These are phyloP conservation scores for Diacarnus erythraeanus DNA, from an alignment of 37 sponge, comb jelly and placozoan genomes.

Conservation along the genomic window DNA sequence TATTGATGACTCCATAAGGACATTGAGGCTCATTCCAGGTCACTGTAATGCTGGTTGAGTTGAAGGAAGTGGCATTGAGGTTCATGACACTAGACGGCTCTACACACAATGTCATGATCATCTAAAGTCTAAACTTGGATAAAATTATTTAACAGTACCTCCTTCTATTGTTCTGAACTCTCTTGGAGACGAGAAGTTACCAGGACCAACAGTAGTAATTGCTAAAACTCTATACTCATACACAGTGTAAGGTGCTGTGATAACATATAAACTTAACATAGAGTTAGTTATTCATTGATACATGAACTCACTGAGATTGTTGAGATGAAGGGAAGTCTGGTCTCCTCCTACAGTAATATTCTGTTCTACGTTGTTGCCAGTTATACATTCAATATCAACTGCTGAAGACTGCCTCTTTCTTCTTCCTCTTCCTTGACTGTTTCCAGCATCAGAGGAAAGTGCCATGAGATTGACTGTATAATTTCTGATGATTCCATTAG, in stretches of 20 bases:
- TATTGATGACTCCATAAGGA: constrained; percentile 32
- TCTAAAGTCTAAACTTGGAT: too few relatives aligned
- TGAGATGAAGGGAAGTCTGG: constrained; percentile 17
- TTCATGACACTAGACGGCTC: constrained; percentile 17
- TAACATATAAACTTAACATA: not conserved
- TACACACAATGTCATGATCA: not conserved
- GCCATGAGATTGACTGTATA: constrained; percentile 29
- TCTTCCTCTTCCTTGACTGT: not conserved
- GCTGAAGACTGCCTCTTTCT: constrained; percentile 18
- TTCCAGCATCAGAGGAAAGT: not conserved
- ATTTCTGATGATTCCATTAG: constrained; percentile 27
- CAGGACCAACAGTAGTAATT: constrained; percentile 20
- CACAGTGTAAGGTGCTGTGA: constrained; percentile 31
- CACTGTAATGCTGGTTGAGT: constrained; percentile 19
- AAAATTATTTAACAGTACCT: constrained; percentile 7
- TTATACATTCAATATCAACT: constrained; percentile 7
- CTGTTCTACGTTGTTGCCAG: constrained; percentile 9
- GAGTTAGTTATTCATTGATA: not conserved
- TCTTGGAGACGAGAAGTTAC: constrained; percentile 13
- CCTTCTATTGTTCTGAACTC: constrained; percentile 22
- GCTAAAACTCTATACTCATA: constrained; percentile 40
- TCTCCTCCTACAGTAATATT: constrained; percentile 13
- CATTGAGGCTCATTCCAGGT: constrained; percentile 42
- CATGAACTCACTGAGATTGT: constrained; percentile 28
- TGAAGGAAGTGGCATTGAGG: constrained; percentile 5